Evolutionary conservation across 2,113 vertebrate genomes (phyloP).

Genomic region (Macheiramphus alcinus): DNA sequence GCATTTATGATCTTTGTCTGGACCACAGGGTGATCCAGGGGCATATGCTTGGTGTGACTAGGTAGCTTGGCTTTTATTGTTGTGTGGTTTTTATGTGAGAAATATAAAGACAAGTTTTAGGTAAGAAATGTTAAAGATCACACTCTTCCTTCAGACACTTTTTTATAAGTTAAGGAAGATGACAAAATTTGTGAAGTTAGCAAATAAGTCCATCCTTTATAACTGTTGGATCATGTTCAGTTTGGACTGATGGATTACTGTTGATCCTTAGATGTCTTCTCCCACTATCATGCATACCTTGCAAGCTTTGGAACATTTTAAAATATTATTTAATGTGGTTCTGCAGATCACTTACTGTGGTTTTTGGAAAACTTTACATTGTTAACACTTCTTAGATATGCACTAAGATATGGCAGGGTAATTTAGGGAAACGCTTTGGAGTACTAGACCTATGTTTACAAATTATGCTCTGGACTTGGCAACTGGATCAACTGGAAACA

Average conservation of each 20-base stretch:
- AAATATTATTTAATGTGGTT: neutral
- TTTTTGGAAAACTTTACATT: neutral
- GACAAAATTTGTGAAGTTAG: neutral
- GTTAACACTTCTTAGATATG: neutral
- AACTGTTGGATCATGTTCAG: rapidly evolving
- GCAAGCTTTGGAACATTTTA: neutral
- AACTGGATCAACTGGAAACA: neutral
- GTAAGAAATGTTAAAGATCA: neutral
- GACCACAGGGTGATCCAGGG: neutral
- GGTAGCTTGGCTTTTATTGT: neutral
- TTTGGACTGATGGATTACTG: neutral
- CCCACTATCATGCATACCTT: neutral
- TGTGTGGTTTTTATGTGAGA: rapidly evolving
- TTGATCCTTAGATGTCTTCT: neutral
- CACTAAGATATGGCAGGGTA: rapidly evolving
- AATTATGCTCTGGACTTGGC: neutral
- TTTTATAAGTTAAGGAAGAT: neutral
- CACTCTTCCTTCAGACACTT: neutral
- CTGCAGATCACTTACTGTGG: neutral
- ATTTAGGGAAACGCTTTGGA: neutral
- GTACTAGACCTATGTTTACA: neutral
- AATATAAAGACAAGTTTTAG: rapidly evolving
- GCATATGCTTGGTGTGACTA: neutral
- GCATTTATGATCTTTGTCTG: neutral
- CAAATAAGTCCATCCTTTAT: neutral